A percentile compares a stretch with the other conserved stretches of the same genome.
phyloP scores from a whole-genome alignment of 37 sponge, comb jelly and placozoan genomes.

The Dysidea cf. avara region DNA sequence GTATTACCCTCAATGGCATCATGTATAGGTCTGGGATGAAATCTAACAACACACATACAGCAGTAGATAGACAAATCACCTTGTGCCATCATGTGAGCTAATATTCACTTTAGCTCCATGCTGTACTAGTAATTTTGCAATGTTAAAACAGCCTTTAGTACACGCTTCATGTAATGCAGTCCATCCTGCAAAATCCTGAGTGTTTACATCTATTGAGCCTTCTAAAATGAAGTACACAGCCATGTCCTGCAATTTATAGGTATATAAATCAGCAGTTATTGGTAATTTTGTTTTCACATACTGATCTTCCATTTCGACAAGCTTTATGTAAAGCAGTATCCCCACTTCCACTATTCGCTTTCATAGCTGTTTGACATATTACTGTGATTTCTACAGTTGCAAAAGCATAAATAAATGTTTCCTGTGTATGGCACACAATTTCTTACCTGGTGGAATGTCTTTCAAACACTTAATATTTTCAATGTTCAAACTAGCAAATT shows the following conservation, averaged over 20 bases:
- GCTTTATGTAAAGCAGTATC: conserved; percentile 77
- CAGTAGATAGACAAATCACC: conserved; percentile 12
- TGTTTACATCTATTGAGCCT: conserved; percentile 31
- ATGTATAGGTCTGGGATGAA: conserved; percentile 71
- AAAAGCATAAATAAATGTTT: no score
- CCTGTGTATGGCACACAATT: no score
- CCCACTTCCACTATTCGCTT: conserved; percentile 34
- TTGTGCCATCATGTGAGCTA: conserved; percentile 78
- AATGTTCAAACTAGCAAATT: no score
- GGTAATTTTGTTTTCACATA: not conserved
- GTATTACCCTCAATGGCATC: conserved; percentile 76
- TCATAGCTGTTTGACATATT: no score
- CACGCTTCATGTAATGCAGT: conserved; percentile 87
- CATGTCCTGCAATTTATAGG: conserved; percentile 48
- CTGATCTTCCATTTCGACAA: conserved; percentile 54
- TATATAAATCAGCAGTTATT: not conserved
- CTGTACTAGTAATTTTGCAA: conserved; percentile 62
- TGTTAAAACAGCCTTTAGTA: conserved; percentile 23
- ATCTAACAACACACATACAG: no score
- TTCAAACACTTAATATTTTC: no score
- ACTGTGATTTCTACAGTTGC: no score
- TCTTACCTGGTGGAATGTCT: no score
- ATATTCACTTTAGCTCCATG: conserved; percentile 72
- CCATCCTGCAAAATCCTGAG: conserved; percentile 89
- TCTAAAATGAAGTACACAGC: conserved; percentile 49